Base-by-base conservation (phyloP, 2,888 invertebrate species). In the Noctua comes region DNA sequence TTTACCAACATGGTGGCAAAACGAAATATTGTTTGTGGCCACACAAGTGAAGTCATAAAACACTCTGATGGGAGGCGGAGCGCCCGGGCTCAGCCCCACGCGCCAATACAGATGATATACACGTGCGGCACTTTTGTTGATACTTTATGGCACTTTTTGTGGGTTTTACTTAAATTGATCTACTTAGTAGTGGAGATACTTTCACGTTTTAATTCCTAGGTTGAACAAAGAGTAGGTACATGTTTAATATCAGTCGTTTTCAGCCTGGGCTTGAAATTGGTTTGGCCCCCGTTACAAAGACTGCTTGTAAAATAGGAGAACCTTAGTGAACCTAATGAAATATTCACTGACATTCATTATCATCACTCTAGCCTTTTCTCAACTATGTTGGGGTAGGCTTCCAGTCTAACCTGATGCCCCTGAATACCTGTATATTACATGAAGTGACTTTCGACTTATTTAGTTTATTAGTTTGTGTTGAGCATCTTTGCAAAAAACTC, bases 1-100 rank as follows among this genome's bases (percentile, higher is more conserved):
- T 77, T 76, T 70, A 76, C 77, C 43, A 64, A 82, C 70, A 80
- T 40, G 69, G 57, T 16, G 65, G 59, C 24, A 27, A 62, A 76
- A 89, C 87, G 83, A 72, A 84, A 89, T 85, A 80, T 83, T 86
- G 83, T 90, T 87, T 85, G 88, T 64, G 91, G 86, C 92, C 92
- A 92, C 92, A 92, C 92, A 92, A 90, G 91, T 90, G 87, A 91
- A 90, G 90, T 88, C 89, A 88, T 90, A 91, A 91, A 91, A 85
- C 86, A 88, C 80, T 77, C 71, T 66, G 79, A 74, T 16, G 27
- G 65, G 82, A 89, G 92, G 93, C 90, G 90, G 91, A 90, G 90
- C 89, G 66, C 89, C 82, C 80, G 89, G 83, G 88, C 88, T 89
- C 90, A 73, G 90, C 91, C 91, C 86, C 83, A 48, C 85, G 87